phyloP scores from a whole-genome alignment of 1,140 invertebrate species.

The Homarus americanus region DNA sequence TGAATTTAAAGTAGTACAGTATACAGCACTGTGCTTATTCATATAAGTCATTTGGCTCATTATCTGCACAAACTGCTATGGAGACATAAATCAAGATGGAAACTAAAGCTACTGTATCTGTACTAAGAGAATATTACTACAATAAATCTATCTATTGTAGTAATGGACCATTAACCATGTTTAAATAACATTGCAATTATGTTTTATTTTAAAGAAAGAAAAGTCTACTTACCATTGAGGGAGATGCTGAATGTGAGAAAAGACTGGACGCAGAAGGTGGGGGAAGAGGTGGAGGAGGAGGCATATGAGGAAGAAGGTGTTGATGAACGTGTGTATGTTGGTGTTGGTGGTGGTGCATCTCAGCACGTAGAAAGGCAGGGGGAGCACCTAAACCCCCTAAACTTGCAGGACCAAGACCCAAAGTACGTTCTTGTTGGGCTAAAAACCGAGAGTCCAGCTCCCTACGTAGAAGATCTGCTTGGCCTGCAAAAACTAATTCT shows the following conservation, averaged over 20 bases:
- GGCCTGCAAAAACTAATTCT: conserved; percentile 65
- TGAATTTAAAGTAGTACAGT: no score
- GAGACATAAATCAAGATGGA: no score
- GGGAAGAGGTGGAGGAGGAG: conserved; percentile 81
- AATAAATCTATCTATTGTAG: no score
- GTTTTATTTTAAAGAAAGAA: no score
- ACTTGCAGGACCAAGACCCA: conserved; percentile 81
- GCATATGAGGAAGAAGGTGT: conserved; percentile 83
- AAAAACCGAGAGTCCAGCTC: conserved; percentile 95
- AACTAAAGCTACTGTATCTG: no score
- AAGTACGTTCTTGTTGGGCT: conserved; percentile 84
- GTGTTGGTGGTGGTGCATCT: conserved; percentile 94
- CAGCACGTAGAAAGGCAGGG: conserved; percentile 85
- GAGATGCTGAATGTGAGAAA: conserved; percentile 67
- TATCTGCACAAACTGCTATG: no score
- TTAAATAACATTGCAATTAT: no score
- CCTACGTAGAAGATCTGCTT: conserved; percentile 88
- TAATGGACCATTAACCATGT: no score
- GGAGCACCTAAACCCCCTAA: conserved; percentile 88
- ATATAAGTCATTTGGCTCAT: no score
- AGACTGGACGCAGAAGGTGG: conserved; percentile 63
- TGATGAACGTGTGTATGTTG: conserved; percentile 94
- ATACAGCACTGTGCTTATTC: no score
- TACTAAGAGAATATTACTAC: no score
- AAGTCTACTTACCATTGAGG: conserved; percentile 67